phyloP scores from a whole-genome alignment of 2,888 invertebrate species.

The Reticulitermes lucifugus region DNA sequence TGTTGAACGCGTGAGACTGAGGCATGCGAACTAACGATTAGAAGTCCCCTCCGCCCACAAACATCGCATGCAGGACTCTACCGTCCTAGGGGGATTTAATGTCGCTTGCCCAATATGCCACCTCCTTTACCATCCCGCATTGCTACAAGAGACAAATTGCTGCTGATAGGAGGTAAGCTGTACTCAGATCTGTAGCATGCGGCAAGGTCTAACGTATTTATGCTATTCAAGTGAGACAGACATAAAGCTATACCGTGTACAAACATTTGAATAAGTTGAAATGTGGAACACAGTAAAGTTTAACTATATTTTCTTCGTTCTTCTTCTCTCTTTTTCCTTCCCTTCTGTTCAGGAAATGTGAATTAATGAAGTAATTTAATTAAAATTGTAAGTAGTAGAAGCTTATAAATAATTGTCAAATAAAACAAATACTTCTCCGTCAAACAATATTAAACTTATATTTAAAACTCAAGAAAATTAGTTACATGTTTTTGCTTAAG shows the following conservation, averaged over 20 bases:
- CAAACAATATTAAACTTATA: too few relatives aligned
- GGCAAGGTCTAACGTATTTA: background rate
- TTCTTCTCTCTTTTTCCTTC: too few relatives aligned
- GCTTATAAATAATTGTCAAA: too few relatives aligned
- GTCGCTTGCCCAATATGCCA: slow-evolving; percentile 21
- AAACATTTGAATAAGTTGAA: background rate
- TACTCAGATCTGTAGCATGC: background rate
- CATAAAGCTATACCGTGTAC: background rate
- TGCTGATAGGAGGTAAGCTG: slow-evolving; percentile 20
- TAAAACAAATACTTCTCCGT: too few relatives aligned
- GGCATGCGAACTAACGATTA: slow-evolving; percentile 51
- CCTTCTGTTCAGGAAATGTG: too few relatives aligned
- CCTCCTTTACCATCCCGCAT: slow-evolving; percentile 26
- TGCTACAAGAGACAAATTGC: slow-evolving; percentile 38
- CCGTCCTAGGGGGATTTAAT: slow-evolving; percentile 25
- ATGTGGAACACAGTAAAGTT: too few relatives aligned
- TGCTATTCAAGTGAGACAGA: background rate
- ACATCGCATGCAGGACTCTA: slow-evolving; percentile 8
- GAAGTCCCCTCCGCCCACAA: background rate
- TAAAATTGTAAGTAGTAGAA: too few relatives aligned
- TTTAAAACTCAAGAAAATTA: too few relatives aligned
- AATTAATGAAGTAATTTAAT: too few relatives aligned
- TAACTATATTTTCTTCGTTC: too few relatives aligned
- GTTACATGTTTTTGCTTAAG: too few relatives aligned
- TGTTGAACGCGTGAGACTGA: slow-evolving; percentile 24